A percentile compares a stretch with the other conserved stretches of the same genome.
Conservation (phyloP, 2,113 vertebrate species). For the Daubentonia madagascariensis region DNA sequence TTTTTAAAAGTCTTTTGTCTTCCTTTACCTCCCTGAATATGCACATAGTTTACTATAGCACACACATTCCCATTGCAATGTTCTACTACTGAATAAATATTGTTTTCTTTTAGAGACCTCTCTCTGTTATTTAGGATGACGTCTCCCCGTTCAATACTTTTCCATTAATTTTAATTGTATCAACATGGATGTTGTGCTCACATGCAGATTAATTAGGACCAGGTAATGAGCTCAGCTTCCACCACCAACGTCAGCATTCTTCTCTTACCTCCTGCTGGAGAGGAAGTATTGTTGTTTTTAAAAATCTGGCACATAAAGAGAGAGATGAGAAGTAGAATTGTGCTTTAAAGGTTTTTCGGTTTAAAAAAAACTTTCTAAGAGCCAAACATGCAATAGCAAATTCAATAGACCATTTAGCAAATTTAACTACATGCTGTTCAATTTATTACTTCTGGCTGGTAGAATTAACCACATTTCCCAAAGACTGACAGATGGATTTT, state of each 20-base stretch:
- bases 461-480: conserved; percentile 71
- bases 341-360: background rate
- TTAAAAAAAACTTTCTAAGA: conserved; percentile 29
- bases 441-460: conserved; percentile 71
- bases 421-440: conserved; percentile 66
- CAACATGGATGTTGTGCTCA: background rate
- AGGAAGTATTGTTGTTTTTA: background rate
- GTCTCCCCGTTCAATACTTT: background rate
- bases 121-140: background rate
- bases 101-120: background rate
- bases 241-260: background rate
- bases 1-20: background rate
- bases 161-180: background rate
- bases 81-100: background rate
- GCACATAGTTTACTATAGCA: background rate
- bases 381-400: conserved; percentile 33
- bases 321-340: background rate
- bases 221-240: background rate
- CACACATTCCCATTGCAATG: background rate
- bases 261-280: background rate
- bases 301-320: background rate
- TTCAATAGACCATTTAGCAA: conserved; percentile 66
- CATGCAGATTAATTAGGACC: too few species aligned
- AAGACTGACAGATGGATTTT: conserved; percentile 54
- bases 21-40: background rate